These are phyloP conservation scores for Ceratina australensis DNA, from an alignment of 1,140 invertebrate genomes.

Conservation along the genomic window DNA sequence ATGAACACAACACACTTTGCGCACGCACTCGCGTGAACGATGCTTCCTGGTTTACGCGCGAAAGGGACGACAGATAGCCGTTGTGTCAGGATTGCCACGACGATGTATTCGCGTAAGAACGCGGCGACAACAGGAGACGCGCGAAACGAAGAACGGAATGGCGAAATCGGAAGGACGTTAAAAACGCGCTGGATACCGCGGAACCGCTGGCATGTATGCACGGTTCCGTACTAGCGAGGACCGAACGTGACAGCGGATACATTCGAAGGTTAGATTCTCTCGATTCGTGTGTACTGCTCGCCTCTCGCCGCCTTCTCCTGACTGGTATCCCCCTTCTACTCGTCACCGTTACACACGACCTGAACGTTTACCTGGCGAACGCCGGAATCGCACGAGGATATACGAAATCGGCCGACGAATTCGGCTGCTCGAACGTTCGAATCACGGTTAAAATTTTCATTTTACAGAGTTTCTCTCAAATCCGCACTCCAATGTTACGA, in stretches of 20 bases:
- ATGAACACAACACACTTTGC: neutral
- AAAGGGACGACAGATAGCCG: too few species aligned
- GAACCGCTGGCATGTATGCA: conserved; percentile 57
- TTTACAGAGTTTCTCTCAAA: too few species aligned
- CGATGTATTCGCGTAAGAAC: neutral
- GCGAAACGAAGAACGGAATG: neutral
- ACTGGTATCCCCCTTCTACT: neutral
- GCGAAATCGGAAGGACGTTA: conserved; percentile 4
- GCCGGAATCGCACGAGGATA: conserved; percentile 57
- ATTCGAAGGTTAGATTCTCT: conserved; percentile 72
- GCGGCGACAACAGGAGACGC: neutral
- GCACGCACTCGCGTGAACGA: neutral
- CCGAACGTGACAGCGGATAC: conserved; percentile 64
- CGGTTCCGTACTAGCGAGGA: conserved; percentile 67
- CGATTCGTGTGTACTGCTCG: conserved; percentile 45
- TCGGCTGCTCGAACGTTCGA: conserved; percentile 32
- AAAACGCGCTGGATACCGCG: conserved; percentile 26
- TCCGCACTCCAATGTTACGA: too few species aligned
- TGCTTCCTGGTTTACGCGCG: neutral
- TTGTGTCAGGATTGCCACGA: neutral
- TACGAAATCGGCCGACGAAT: conserved; percentile 57
- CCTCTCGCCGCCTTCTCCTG: conserved; percentile 45
- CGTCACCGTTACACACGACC: conserved; percentile 63
- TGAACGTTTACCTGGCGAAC: conserved; percentile 74
- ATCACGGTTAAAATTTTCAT: conserved; percentile 3